Percentiles rank a stretch among this genome's conserved stretches.
Conservation (phyloP, 2,797 vertebrate species). For the Sphenodon punctatus region DNA sequence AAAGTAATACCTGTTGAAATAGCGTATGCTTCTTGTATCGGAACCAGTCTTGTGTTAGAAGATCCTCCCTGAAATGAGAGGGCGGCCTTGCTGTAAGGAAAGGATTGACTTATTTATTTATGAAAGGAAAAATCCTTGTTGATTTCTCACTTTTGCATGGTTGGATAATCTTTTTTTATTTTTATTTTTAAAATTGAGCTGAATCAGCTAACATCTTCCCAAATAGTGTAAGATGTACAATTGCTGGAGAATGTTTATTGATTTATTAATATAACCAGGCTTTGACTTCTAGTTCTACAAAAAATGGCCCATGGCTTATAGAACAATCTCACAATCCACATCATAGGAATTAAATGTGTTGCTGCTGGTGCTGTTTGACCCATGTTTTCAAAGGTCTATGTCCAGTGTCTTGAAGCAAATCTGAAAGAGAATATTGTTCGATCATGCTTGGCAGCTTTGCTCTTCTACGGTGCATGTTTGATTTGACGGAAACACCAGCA, state of each 20-base stretch:
- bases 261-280: constrained; percentile 25
- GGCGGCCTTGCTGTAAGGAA: neutral
- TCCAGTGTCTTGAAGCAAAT: neutral
- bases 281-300: constrained; percentile 24
- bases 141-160: neutral
- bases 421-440: neutral
- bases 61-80: constrained; percentile 6
- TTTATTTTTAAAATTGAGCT: neutral
- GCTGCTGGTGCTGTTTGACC: no score
- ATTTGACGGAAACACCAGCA: neutral
- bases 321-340: neutral
- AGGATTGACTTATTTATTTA: neutral
- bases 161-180: neutral
- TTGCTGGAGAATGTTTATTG: neutral
- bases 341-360: neutral
- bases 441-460: neutral
- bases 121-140: neutral
- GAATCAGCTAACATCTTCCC: neutral
- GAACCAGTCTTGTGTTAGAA: constrained; percentile 6
- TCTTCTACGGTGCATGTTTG: neutral
- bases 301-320: constrained; percentile 5
- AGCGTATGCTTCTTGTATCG: neutral
- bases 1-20: constrained; percentile 58
- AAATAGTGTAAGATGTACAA: neutral
- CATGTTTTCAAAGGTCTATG: neutral